Conservation (phyloP, 2,888 invertebrate genomes). For the Drosophila pegasa region DNA sequence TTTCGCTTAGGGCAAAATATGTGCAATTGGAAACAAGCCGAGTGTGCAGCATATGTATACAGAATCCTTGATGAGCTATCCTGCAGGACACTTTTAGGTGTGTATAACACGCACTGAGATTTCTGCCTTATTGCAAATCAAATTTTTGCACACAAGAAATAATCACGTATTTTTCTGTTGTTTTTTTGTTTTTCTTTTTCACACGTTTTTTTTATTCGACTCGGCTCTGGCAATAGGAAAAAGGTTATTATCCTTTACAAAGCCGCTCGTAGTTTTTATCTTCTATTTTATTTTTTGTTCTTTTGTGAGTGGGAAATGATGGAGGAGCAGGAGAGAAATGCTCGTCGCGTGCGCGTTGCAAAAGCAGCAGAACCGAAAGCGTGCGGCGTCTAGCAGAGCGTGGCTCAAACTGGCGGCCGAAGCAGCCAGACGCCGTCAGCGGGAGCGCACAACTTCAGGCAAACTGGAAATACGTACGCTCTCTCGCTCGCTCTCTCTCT, state of each 20-base stretch:
- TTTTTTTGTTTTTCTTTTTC: slow-evolving; percentile 4
- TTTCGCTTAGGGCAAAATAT: slow-evolving; percentile 39
- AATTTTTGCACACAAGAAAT: slow-evolving; percentile 23
- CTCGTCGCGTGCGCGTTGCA: slow-evolving; percentile 55
- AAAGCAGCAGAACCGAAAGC: slow-evolving; percentile 57
- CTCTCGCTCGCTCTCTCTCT: slow-evolving; percentile 20
- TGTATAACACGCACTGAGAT: slow-evolving; percentile 65
- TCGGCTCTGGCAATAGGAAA: slow-evolving; percentile 40
- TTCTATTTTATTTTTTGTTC: slow-evolving; percentile 3
- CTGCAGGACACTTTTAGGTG: slow-evolving; percentile 67
- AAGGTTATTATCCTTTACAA: slow-evolving; percentile 41
- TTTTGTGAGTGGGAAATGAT: slow-evolving; percentile 13
- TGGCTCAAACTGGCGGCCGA: slow-evolving; percentile 78
- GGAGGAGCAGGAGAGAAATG: slow-evolving; percentile 45
- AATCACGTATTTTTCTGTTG: slow-evolving; percentile 18
- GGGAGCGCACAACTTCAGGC: slow-evolving; percentile 26
- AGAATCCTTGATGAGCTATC: slow-evolving; percentile 36
- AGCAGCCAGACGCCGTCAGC: slow-evolving; percentile 40
- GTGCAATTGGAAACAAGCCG: slow-evolving; percentile 60
- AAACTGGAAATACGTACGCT: slow-evolving; percentile 42
- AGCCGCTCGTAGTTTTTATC: slow-evolving; percentile 43
- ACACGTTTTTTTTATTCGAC: slow-evolving; percentile 25
- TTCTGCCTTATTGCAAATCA: slow-evolving; percentile 27
- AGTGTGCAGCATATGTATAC: slow-evolving; percentile 37
- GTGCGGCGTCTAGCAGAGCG: slow-evolving; percentile 75